Base-by-base conservation (phyloP, 2,888 invertebrate species). In the Ormyrus rosae region DNA sequence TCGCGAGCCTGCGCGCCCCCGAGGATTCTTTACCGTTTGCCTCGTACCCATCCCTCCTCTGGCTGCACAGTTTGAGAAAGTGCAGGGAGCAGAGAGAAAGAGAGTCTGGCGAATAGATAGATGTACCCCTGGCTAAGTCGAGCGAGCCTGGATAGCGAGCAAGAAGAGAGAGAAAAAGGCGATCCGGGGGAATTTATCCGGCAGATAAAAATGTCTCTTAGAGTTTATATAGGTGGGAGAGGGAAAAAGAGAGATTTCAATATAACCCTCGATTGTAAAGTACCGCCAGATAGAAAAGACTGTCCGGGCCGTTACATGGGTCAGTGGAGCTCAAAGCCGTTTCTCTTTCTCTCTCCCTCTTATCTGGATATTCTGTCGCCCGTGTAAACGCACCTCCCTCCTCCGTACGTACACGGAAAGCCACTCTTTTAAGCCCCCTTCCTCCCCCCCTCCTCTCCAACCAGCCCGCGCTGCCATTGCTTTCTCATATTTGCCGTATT, bases 191-290 rank as follows among this genome's bases (percentile, higher is more conserved):
- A 90, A 90, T 89, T 89, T 88, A 89, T 90, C 88, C 84, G 85
- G 81, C 85, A 83, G 87, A 90, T 90, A 89, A 88, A 89, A 89
- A 88, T 88, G 88, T 89, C 88, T 86, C 85, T 85, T 86, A 84
- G 86, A 87, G 89, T 89, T 88, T 88, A 88, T 88, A 87, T 84
- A 85, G 85, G 82, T 82, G 67, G 65, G 60, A 64, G 51, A 65
- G 53, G 60, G 63, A 68, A 55, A 53, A 82, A 80, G 61, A 81
- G 83, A 87, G 86, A 89, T 89, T 88, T 89, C 89, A 89, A 90
- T 90, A 88, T 88, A 88, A 89, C 83, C 85, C 82, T 84, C 86
- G 87, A 88, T 88, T 87, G 86, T 87, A 86, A 87, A 89, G 86
- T 88, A 87, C 83, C 78, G 55, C 64, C 81, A 85, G 86, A 88